Evolutionary conservation across 2,113 vertebrate species (phyloP).

Genomic region (Casuarius casuarius): DNA sequence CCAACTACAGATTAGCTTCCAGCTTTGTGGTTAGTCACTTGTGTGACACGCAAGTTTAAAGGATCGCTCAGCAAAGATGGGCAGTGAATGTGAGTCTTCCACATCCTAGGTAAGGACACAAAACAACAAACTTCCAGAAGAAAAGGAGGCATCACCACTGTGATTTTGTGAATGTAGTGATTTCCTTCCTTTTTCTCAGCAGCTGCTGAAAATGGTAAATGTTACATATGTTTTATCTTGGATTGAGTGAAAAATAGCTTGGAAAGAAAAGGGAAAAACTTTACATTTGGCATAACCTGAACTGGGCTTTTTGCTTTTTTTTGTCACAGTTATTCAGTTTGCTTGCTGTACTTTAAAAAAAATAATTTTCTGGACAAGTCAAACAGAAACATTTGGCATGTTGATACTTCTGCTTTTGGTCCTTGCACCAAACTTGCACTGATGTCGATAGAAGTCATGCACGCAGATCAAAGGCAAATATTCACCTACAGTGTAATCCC

Average conservation of each 20-base stretch:
- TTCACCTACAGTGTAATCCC: not conserved
- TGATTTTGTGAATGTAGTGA: not conserved
- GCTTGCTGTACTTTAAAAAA: not conserved
- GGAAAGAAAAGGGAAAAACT: not conserved
- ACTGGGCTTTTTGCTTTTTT: not conserved
- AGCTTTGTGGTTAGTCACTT: not conserved
- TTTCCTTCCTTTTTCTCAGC: not conserved
- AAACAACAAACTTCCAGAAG: not conserved
- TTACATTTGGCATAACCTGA: not conserved
- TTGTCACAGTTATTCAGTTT: not conserved
- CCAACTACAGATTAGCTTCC: not conserved
- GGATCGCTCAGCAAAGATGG: not conserved
- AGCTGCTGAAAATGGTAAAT: not conserved
- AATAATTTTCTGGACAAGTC: not conserved
- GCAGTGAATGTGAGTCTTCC: not conserved
- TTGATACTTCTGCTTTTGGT: not conserved
- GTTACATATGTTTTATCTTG: not conserved
- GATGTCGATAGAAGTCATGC: not conserved
- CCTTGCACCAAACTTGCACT: not conserved
- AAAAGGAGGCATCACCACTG: not conserved
- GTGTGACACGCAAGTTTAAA: not conserved
- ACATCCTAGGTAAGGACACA: not conserved
- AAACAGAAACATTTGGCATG: not conserved
- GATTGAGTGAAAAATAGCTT: not conserved
- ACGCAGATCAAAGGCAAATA: constrained; percentile 25